Percentiles rank a stretch among this genome's conserved stretches.
Conservation (phyloP, 2,113 vertebrate species). For the Colistium nudipinnis region DNA sequence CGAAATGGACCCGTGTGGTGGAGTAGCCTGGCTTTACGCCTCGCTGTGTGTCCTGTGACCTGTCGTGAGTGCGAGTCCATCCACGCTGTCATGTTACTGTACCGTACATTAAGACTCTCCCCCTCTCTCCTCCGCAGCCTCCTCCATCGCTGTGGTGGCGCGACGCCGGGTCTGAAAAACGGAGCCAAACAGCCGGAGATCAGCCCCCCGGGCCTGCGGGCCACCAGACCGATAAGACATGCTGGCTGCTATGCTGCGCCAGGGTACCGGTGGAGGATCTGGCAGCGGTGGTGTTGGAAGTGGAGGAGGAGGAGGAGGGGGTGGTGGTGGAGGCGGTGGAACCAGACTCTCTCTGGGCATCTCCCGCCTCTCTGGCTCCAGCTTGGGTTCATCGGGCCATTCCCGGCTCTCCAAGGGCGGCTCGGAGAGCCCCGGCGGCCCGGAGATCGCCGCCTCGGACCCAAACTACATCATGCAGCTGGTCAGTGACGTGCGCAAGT, state of each 20-base stretch:
- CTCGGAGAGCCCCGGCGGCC: conserved; percentile 81
- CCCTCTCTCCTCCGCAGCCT: conserved; percentile 36
- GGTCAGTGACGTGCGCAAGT: conserved; percentile 92
- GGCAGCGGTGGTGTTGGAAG: conserved; percentile 34
- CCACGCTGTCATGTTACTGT: not conserved
- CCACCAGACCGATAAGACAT: conserved; percentile 67
- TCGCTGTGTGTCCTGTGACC: no score
- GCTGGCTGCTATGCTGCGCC: conserved; percentile 75
- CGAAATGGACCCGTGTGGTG: no score
- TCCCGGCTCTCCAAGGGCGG: conserved; percentile 81
- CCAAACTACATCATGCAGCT: conserved; percentile 95
- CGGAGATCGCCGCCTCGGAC: conserved; percentile 84
- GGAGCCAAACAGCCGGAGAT: conserved; percentile 18
- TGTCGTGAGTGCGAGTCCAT: not conserved
- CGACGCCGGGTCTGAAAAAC: conserved; percentile 43
- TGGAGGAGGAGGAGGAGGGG: no score
- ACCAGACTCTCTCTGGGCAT: conserved; percentile 88
- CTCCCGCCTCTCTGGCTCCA: conserved; percentile 85
- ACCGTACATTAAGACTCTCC: not conserved
- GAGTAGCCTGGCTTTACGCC: no score
- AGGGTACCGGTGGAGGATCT: conserved; percentile 60
- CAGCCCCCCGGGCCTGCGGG: conserved; percentile 36
- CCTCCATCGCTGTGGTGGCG: conserved; percentile 24
- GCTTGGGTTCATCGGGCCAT: conserved; percentile 81
- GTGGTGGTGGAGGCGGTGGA: conserved; percentile 67